Evolutionary conservation across 2,113 vertebrate genomes (phyloP), one percentile per base, ranked within the genome.

Genomic region (Sturnus vulgaris): DNA sequence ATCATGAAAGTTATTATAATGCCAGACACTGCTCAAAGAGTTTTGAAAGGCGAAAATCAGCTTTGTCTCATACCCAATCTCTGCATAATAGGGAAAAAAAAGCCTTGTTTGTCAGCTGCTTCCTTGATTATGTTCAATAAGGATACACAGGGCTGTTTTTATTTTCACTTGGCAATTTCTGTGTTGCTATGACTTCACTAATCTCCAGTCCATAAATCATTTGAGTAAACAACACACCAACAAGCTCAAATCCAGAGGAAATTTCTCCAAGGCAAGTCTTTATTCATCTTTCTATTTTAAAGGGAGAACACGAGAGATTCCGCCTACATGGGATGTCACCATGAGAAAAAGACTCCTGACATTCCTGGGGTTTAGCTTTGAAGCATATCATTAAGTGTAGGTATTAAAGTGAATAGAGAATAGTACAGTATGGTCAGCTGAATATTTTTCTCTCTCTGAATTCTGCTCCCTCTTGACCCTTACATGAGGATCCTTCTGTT

Each of bases 181-280:
- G 70, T 86, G 91, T 94, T 95, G 80, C 94, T 90, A 88, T 96
- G 93, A 95, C 93, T 96, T 97, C 86, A 82, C 92, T 92, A 96
- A 95, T 97, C 96, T 97, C 86, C 77, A 93, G 70, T 90, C 96
- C 92, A 95, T 92, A 92, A 97, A 95, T 97, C 95, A 95, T 96
- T 96, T 97, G 92, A 97, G 89, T 92, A 96, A 97, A 97, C 94
- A 97, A 95, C 84, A 90, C 82, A 93, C 90, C 94, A 95, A 82
- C 91, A 93, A 95, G 59, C 93, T 92, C 84, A 95, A 93, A 95
- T 97, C 88, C 92, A 89, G 81, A 44, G 49, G 78, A 95, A 96
- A 96, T 96, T 91, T 97, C 95, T 95, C 82, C 71, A 93, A 94
- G 86, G 87, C 84, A 69, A 95, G 49, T 19, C 94, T 95, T 96